Evolutionary conservation across 2,113 vertebrate genomes (phyloP), one percentile per base, ranked within the genome.

Genomic region (Cyanoliseus patagonus): DNA sequence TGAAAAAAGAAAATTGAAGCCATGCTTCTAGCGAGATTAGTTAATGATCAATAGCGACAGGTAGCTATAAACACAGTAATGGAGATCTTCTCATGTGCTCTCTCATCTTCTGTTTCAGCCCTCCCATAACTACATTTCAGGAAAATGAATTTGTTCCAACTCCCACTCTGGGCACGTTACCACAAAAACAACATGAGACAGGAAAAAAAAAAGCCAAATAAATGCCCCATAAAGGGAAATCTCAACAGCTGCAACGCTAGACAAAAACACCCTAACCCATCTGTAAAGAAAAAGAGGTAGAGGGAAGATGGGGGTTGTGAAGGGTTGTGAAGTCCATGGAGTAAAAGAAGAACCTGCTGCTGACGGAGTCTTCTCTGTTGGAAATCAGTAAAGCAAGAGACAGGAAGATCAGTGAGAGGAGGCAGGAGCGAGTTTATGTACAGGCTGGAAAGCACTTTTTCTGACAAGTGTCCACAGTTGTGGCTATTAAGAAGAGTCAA

Each of bases 21-120:
- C 61, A 92, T 95, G 90, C 70, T 95, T 95, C 80, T 52, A 86
- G 75, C 52, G 92, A 97, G 77, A 88, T 96, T 84, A 95, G 84
- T 92, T 92, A 89, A 83, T 96, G 94, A 97, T 96, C 95, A 95
- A 96, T 93, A 96, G 92, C 1, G 37, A 95, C 92, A 96, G 83
- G 77, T 92, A 94, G 83, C 93, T 73, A 86, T 96, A 96, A 97
- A 97, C 76, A 94, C 61, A 86, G 41, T 83, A 92, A 96, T 75
- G 37, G 79, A 95, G 82, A 87, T 53, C 23, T 30, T 93, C 80
- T 95, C 47, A 82, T 86, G 93, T 83, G 82, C 63, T 94, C 41
- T 92, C 82, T 91, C 85, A 74, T 67, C 72, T 52, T 92, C 47
- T 86, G 57, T 64, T 90, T 59, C 9, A 92, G 68, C 39, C 67